These are phyloP conservation scores for Heloderma charlesbogerti DNA, from an alignment of 2,113 vertebrate genomes.

Conservation along the genomic window DNA sequence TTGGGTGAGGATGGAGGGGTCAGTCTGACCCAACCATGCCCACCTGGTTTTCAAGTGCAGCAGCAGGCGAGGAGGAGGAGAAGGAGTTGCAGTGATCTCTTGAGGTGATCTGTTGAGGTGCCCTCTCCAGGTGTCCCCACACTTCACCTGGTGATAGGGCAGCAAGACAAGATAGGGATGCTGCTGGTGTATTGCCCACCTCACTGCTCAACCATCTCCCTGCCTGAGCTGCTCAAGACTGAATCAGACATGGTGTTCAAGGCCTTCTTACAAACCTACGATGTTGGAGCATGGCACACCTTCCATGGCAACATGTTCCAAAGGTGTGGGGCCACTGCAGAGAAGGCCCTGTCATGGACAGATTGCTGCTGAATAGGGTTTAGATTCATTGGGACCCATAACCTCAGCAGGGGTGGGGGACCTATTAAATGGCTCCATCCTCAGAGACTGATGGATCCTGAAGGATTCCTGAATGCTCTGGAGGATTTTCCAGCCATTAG, in stretches of 20 bases:
- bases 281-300: not conserved
- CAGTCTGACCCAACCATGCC: not conserved
- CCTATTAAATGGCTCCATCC: too few relatives aligned
- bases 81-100: not conserved
- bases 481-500: too few relatives aligned
- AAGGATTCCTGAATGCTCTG: too few relatives aligned
- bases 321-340: too few relatives aligned
- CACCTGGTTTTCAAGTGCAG: not conserved
- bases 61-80: not conserved
- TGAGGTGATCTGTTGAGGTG: not conserved
- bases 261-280: too few relatives aligned
- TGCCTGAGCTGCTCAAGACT: not conserved
- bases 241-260: too few relatives aligned
- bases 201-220: not conserved
- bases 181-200: not conserved
- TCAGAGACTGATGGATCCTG: too few relatives aligned
- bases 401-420: not conserved
- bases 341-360: too few relatives aligned
- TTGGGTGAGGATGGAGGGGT: not conserved
- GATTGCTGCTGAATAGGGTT: not conserved
- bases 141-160: not conserved
- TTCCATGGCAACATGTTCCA: too few relatives aligned
- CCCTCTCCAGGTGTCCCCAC: not conserved
- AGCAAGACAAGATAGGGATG: not conserved
- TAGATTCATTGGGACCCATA: not conserved